Base-by-base conservation (phyloP, 2,113 vertebrate genomes). In the Solea senegalensis region DNA sequence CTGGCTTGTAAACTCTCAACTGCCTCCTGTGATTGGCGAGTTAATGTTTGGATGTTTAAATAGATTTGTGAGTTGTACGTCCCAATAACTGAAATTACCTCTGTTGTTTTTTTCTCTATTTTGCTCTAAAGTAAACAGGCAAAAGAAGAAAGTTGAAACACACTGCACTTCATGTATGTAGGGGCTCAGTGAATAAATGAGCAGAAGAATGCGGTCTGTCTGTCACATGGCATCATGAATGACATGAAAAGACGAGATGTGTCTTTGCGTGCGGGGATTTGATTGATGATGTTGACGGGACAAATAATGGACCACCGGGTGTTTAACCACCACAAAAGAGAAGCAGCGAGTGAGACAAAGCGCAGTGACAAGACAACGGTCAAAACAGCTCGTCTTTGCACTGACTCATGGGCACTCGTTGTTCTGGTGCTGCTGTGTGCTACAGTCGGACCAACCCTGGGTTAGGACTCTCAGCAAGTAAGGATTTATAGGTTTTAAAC, bases 281-380 rank as follows among this genome's bases (percentile, higher is more conserved):
- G 64, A 80, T 50, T 80, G 69, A 84, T 65, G 69, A 40, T 44
- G 49, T 43, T 75, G 73, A 28, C 69, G 66, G 51, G 15, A 40
- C 54, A 65, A 71, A 80, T 73, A 71, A 73, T 46, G 50, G 50
- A 76, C 61, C 57, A 15, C n/a, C 55, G 14, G 12, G 48, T 69
- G 49, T 56, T 68, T 48, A 53, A 53, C 48, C 45, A 58, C 82
- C 72, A 73, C 64, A 80, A 81, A 82, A 75, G 44, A 62, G 51
- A 61, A 60, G 11, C 11, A n/a, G 6, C n/a, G 26, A 14, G 39
- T 12, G 57, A 62, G 26, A 43, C 72, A 72, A 67, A 43, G 65
- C 8, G 11, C 15, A 27, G 3, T 52, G 66, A 77, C 62, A 65
- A 57, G 49, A 66, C 60, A 66, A 57, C 52, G 61, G 41, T 73